A percentile compares a stretch with the other conserved stretches of the same genome.
phyloP scores from a whole-genome alignment of 2,797 vertebrate species.

The Somateria mollissima region DNA sequence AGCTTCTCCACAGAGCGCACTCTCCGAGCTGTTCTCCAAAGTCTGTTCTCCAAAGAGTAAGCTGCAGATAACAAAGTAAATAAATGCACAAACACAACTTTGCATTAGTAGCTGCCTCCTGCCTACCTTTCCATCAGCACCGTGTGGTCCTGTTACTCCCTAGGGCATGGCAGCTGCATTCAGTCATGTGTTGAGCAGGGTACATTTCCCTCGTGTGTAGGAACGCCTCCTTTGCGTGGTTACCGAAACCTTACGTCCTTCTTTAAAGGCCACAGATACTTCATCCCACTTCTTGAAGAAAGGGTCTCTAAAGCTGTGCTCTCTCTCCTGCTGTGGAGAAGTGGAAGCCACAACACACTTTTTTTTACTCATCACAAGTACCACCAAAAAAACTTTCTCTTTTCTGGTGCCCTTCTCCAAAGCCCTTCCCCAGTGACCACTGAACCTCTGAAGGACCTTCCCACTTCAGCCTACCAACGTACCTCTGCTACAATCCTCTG shows the following conservation, averaged over 20 bases:
- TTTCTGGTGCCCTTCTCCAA: neutral
- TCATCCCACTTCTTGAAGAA: neutral
- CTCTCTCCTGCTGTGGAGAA: neutral
- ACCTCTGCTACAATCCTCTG: neutral
- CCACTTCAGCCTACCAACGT: neutral
- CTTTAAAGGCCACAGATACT: neutral
- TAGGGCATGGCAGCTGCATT: neutral
- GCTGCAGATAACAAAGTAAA: neutral
- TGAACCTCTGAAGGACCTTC: neutral
- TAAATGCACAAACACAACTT: neutral
- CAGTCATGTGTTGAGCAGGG: neutral
- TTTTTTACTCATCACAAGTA: neutral
- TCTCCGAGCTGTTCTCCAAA: neutral
- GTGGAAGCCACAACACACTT: neutral
- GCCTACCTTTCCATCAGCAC: neutral
- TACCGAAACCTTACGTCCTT: neutral
- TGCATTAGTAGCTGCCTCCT: neutral
- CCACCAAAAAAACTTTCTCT: neutral
- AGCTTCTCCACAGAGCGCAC: neutral
- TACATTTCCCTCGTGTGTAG: accelerated
- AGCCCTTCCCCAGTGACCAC: neutral
- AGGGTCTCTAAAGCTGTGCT: neutral
- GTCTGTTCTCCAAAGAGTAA: neutral
- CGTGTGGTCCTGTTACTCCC: neutral
- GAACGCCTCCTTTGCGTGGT: neutral